Percentiles rank a stretch among this genome's conserved stretches.
Evolutionary conservation across 2,888 invertebrate species (phyloP).

Genomic region (Ischnura elegans): DNA sequence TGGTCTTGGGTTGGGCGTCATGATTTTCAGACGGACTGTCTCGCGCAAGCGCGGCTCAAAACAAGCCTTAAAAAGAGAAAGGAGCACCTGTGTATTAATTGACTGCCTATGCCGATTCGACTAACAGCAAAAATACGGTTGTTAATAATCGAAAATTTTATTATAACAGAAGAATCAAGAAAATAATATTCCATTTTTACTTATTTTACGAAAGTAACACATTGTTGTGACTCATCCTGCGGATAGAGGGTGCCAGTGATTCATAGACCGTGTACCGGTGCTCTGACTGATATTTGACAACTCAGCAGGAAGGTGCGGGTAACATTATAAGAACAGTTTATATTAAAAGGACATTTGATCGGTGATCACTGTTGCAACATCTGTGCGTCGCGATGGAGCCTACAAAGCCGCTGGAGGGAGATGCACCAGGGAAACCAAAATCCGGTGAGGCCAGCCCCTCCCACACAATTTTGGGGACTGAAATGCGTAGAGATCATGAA

Average conservation of each 20-base stretch:
- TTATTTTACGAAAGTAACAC: slow-evolving; percentile 49
- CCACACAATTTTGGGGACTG: slow-evolving; percentile 68
- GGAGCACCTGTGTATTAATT: not conserved
- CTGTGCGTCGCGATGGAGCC: slow-evolving; percentile 59
- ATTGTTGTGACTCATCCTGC: slow-evolving; percentile 68
- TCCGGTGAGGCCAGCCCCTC: slow-evolving; percentile 68
- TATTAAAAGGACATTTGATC: slow-evolving; percentile 17
- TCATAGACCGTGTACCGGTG: slow-evolving; percentile 67
- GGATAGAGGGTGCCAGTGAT: slow-evolving; percentile 68
- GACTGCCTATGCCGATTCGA: not conserved
- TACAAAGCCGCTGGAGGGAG: slow-evolving; percentile 51
- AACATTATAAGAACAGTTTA: slow-evolving; percentile 3
- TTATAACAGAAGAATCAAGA: not conserved
- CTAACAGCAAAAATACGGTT: slow-evolving; percentile 23
- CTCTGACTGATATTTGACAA: slow-evolving; percentile 67
- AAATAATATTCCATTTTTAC: not conserved
- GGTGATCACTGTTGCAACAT: slow-evolving; percentile 43
- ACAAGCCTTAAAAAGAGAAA: slow-evolving; percentile 66
- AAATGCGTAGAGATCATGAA: slow-evolving; percentile 82
- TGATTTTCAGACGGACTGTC: slow-evolving; percentile 65
- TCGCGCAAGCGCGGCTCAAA: slow-evolving; percentile 67
- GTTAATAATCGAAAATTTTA: slow-evolving; percentile 28
- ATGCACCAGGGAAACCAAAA: slow-evolving; percentile 60
- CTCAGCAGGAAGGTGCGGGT: slow-evolving; percentile 63
- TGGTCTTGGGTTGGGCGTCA: slow-evolving; percentile 69